Evolutionary conservation across 2,797 vertebrate genomes (phyloP), one percentile per base, ranked within the genome.

Genomic region (Myotis myotis): DNA sequence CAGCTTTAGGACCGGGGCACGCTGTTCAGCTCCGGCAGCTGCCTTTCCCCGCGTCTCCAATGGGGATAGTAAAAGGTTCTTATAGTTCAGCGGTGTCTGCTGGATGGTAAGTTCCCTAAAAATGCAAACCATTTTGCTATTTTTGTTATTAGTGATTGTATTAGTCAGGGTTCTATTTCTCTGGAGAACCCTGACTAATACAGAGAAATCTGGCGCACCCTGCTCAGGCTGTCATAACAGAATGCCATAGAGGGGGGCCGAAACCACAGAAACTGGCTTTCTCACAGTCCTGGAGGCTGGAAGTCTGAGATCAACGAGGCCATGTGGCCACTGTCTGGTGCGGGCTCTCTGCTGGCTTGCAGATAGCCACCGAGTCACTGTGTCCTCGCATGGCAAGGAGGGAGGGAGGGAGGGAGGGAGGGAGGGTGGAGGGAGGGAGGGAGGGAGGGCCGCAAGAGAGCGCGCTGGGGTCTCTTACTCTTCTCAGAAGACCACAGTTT

Each of bases 1-100:
- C 6, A n/a, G 25, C 12, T n/a, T 11, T 38, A 0, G 2, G 19
- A 22, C 1, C 3, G 9, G 13, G 8, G 13, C 23, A 28, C 3
- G 7, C 16, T 30, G 47, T 78, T 38, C 20, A 36, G 33, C 23
- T 70, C 38, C 23, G 22, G 19, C 2, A 33, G 12, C 44, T 36
- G 44, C 25, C 53, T 22, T n/a, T 93, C 36, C 62, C 66, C 7
- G 0, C n/a, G 55, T 72, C 55, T 51, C 72, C 57, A 51, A 25
- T 25, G 72, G 5, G 49, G 8, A 16, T 16, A 20, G 38, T 30
- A 55, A 83, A 81, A 53, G 11, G 19, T 55, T 12, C 25, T 10
- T 30, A 62, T 33, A 38, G 36, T n/a, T 47, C 62, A 49, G 30
- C 15, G 53, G n/a, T 1, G 17, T 41, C 62, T 71, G 62, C 51